A percentile compares a stretch with the other conserved stretches of the same genome.
These are phyloP conservation scores for Xestia c-nigrum DNA, from an alignment of 2,888 invertebrate species.

Conservation along the genomic window DNA sequence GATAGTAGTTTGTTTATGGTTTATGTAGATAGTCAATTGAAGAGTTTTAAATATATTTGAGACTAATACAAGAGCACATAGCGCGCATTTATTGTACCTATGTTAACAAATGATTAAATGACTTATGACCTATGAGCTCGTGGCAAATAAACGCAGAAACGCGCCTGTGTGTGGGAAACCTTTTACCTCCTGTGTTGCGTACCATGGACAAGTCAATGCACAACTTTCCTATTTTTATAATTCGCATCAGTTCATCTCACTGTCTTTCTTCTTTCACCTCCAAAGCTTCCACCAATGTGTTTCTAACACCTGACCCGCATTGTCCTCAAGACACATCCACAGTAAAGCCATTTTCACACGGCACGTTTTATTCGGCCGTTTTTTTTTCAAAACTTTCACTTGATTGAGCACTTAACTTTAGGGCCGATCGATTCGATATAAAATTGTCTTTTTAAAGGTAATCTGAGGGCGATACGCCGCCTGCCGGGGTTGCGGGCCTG, in stretches of 20 bases:
- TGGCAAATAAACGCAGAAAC: too few species aligned
- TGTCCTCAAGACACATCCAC: conserved; percentile 9
- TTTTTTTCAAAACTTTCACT: conserved; percentile 78
- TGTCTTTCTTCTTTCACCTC: background rate
- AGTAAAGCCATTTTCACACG: conserved; percentile 21
- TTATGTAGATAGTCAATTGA: background rate
- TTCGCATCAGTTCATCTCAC: background rate
- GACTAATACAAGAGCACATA: background rate
- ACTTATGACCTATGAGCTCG: too few species aligned
- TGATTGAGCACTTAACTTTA: conserved; percentile 70
- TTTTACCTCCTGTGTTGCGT: background rate
- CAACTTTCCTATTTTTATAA: background rate
- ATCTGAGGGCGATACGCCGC: too few species aligned
- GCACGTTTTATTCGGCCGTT: conserved; percentile 67
- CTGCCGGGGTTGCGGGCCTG: too few species aligned
- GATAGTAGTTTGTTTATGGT: conserved; percentile 18
- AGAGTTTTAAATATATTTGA: background rate
- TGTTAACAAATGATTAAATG: too few species aligned
- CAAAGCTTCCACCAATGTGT: background rate
- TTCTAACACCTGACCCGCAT: conserved; percentile 2
- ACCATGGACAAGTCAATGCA: background rate
- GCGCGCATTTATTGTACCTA: too few species aligned
- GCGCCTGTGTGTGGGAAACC: background rate
- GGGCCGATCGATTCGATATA: conserved; percentile 59
- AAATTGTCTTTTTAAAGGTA: conserved; percentile 43